phyloP scores from a whole-genome alignment of 2,113 vertebrate genomes.

The Rutilus rutilus region DNA sequence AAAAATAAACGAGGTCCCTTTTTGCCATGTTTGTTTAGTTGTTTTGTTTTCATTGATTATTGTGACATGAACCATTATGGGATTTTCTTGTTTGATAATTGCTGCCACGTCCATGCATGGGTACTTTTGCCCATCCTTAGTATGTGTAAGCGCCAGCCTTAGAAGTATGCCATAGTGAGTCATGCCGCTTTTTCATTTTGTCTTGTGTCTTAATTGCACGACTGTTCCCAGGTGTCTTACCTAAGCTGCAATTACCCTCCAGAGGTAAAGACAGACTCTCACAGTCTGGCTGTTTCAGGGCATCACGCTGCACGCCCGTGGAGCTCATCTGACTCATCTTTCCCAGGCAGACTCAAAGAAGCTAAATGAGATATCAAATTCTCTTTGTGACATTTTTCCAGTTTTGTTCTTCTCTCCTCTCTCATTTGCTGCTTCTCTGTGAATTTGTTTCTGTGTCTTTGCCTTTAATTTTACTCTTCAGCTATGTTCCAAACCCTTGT shows the following conservation, averaged over 20 bases:
- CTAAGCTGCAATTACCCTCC: slow-evolving; percentile 68
- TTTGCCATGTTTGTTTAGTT: background rate
- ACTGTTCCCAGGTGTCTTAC: slow-evolving; percentile 68
- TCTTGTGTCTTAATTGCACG: slow-evolving; percentile 68
- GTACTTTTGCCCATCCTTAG: background rate
- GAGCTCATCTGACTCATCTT: slow-evolving; percentile 17
- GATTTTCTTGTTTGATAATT: slow-evolving; percentile 6
- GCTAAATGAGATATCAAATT: slow-evolving; percentile 3
- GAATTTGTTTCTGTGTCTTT: background rate
- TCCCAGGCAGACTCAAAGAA: slow-evolving; percentile 8
- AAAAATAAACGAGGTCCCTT: background rate
- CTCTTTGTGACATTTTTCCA: background rate
- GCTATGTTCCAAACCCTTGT: background rate
- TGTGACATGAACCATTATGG: background rate
- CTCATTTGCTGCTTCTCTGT: background rate
- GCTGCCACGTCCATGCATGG: background rate
- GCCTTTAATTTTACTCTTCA: background rate
- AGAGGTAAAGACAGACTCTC: slow-evolving; percentile 63
- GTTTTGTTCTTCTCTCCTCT: background rate
- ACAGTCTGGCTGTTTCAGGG: slow-evolving; percentile 20
- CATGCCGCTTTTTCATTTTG: slow-evolving; percentile 54
- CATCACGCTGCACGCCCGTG: background rate
- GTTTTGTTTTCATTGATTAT: background rate
- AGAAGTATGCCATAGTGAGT: slow-evolving; percentile 45
- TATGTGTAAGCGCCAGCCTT: background rate